Evolutionary conservation across 2,113 vertebrate genomes (phyloP), one percentile per base, ranked within the genome.

Genomic region (Otus sunia): DNA sequence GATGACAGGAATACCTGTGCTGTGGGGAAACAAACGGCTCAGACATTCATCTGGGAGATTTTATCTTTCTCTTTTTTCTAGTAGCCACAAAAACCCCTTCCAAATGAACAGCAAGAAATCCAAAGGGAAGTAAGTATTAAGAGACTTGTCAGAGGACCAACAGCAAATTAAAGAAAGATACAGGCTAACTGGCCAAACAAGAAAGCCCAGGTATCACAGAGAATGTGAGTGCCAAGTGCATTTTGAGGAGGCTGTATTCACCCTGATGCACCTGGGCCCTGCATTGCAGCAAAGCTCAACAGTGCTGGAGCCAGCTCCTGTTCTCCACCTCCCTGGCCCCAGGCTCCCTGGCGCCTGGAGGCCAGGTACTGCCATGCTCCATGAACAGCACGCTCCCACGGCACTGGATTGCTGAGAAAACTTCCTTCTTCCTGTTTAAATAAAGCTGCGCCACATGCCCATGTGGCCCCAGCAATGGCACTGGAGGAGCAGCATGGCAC

Each of bases 151-250:
- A 76, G 58, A 80, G 26, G 27, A 34, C 36, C 23, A n/a, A 34
- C 10, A 58, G 22, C 60, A 79, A 43, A 64, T 23, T 29, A 36
- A 80, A 80, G 39, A 56, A 26, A 52, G 15, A 16, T 6, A 39
- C 1, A 62, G 58, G 26, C 37, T 56, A 49, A 29, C 3, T 9
- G 67, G 50, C 27, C 22, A 26, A 37, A 55, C 7, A 9, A 67
- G 63, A 58, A 68, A 62, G 49, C 59, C n/a, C 29, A 30, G 53
- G 26, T 47, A 27, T 11, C 22, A 16, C 27, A 17, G 58, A 36
- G 59, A 45, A 64, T 0, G 6, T 17, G 50, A 47, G 39, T 4
- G 21, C 43, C 1, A 1, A 69, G 45, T 6, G n/a, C 16, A 1
- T 34, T 88, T 79, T 69, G 14, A 56, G 67, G 55, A 67, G 64